Base-by-base conservation (phyloP, 1,140 invertebrate species). In the Zaprionus ghesquierei region DNA sequence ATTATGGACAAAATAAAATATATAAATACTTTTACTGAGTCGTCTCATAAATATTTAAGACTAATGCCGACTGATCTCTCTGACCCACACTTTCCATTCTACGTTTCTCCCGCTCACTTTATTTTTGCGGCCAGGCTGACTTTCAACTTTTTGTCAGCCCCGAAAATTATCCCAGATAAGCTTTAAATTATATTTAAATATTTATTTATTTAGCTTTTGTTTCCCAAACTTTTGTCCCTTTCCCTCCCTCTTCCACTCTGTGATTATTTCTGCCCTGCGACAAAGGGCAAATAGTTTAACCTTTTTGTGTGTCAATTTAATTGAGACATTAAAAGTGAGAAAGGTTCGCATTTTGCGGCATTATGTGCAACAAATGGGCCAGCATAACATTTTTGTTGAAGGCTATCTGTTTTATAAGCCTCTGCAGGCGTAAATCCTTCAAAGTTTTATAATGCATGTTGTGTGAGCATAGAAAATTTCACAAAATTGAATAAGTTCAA, bases 161-260 rank as follows among this genome's bases (percentile, higher is more conserved):
- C 50, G 51, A 23, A 51, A 66, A 79, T 85, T 44, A 86, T 78
- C 75, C 59, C 50, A 35, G 51, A 62, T 85, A 86, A 85, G 77
- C 81, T 66, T 64, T 54, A 86, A 86, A 81, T 81, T 81, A 75
- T 78, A 72, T 81, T 87, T 78, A 53, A 75, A 69, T 81, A 66
- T 62, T 79, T 77, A 77, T 69, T 68, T 58, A 69, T 63, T 75
- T 71, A 20, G n/a, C 50, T 68, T 77, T 74, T 44, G 41, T 46
- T 20, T 64, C n/a, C 5, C 35, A 41, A 41, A 41, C 35, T 41
- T 41, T 15, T 41, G n/a, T 41, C 5, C 35, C 35, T 15, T 41
- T 41, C 13, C n/a, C 35, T 35, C 33, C 13, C 33, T 10, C 10
- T 33, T 10, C 13, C 13, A 4, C 4, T 23, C 4, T 35, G 25